Evolutionary conservation across 2,797 vertebrate species (phyloP).

Genomic region (Sphaeramia orbicularis): DNA sequence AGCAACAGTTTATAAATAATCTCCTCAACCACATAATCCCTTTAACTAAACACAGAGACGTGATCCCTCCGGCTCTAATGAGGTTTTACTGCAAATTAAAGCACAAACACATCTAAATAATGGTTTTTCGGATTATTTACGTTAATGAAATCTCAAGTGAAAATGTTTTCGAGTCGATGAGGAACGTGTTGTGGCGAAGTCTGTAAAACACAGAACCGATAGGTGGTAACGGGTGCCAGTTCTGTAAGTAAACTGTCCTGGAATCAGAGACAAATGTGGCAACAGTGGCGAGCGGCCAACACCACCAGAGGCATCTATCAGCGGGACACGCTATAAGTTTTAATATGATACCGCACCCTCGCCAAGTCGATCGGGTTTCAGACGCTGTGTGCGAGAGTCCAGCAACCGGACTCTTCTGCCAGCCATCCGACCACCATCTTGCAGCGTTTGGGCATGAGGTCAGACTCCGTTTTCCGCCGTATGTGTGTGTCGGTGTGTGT

Average conservation of each 20-base stretch:
- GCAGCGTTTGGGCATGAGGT: constrained; percentile 92
- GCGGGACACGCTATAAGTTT: constrained; percentile 60
- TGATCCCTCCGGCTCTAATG: neutral
- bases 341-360: constrained; percentile 58
- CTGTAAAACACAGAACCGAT: too few relatives aligned
- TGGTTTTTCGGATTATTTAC: too few relatives aligned
- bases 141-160: too few relatives aligned
- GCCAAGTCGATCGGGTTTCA: constrained; percentile 57
- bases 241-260: constrained; percentile 28
- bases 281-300: constrained; percentile 13
- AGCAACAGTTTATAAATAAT: constrained; percentile 66
- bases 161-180: too few relatives aligned
- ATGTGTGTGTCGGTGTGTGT: constrained; percentile 23
- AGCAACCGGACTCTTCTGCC: constrained; percentile 69
- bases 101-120: too few relatives aligned
- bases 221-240: constrained; percentile 4
- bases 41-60: constrained; percentile 40
- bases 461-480: constrained; percentile 89
- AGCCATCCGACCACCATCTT: constrained; percentile 83
- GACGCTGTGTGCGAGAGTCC: constrained; percentile 62
- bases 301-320: constrained; percentile 28
- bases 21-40: constrained; percentile 42
- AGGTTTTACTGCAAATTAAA: neutral
- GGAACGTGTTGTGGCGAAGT: too few relatives aligned
- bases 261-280: constrained; percentile 44